Conservation (phyloP, 2,113 vertebrate genomes). For the Candoia aspera region DNA sequence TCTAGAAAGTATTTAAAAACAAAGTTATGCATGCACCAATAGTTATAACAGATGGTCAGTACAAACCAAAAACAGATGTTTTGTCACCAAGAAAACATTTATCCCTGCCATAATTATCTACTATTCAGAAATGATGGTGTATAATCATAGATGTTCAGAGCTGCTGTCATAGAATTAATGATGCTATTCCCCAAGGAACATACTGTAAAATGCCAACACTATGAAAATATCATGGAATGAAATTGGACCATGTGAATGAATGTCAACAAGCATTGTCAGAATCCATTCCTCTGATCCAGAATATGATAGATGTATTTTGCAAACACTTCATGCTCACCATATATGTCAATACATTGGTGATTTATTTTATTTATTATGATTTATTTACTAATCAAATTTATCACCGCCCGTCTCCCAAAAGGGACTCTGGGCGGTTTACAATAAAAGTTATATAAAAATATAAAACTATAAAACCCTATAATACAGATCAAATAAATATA, state of each 20-base stretch:
- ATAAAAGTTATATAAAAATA: too few relatives aligned
- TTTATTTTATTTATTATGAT: too few relatives aligned
- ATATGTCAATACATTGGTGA: conserved; percentile 7
- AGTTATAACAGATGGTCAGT: not conserved
- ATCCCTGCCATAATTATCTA: conserved; percentile 7
- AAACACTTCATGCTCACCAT: not conserved
- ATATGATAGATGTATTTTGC: not conserved
- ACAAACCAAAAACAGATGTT: not conserved
- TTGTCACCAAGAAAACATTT: conserved; percentile 37
- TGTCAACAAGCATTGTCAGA: not conserved
- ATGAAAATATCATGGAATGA: not conserved
- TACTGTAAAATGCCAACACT: not conserved
- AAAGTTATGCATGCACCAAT: not conserved
- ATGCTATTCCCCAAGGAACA: not conserved
- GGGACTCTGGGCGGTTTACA: too few relatives aligned
- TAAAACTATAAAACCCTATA: too few relatives aligned
- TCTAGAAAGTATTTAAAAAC: not conserved
- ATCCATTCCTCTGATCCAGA: not conserved
- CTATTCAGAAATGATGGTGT: not conserved
- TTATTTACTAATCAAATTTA: too few relatives aligned
- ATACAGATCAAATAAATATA: too few relatives aligned
- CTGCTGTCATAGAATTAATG: conserved; percentile 31
- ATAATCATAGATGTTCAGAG: not conserved
- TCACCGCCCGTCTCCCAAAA: too few relatives aligned
- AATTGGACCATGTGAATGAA: conserved; percentile 4